These are phyloP conservation scores for Phymanthus crucifer DNA, from an alignment of 92 coral and sea anemone genomes.

Conservation along the genomic window DNA sequence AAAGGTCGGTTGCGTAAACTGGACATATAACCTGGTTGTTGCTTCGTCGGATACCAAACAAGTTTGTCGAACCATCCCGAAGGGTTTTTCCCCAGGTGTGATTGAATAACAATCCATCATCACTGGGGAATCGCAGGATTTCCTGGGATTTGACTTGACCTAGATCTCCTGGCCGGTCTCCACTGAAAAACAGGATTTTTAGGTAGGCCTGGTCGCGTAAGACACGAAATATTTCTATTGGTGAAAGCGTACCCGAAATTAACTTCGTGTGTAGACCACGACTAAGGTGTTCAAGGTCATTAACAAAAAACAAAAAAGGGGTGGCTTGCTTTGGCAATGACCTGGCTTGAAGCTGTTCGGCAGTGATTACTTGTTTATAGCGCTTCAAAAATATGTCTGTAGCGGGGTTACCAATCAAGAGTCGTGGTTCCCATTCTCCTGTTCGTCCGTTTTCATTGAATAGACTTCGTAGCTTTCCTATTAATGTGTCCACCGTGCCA, in stretches of 20 bases:
- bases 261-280: too few species aligned
- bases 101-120: conserved; percentile 48
- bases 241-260: too few species aligned
- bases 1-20: conserved; percentile 34
- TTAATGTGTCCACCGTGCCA: conserved; percentile 28
- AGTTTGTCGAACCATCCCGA: conserved; percentile 35
- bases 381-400: background rate
- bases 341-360: conserved; percentile 19
- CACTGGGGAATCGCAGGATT: conserved; percentile 48
- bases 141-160: conserved; percentile 36
- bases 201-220: conserved; percentile 25
- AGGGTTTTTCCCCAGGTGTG: conserved; percentile 64
- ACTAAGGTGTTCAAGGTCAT: background rate
- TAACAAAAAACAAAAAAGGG: conserved; percentile 20
- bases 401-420: background rate
- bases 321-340: conserved; percentile 23
- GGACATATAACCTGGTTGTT: conserved; percentile 51
- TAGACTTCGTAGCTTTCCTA: conserved; percentile 17
- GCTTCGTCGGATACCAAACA: conserved; percentile 50
- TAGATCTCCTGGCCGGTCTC: conserved; percentile 52
- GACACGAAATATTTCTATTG: background rate
- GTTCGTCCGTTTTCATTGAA: background rate
- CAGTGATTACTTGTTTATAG: conserved; percentile 26
- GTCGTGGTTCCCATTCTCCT: background rate
- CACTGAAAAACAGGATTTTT: conserved; percentile 33